phyloP scores from a whole-genome alignment of 2,888 invertebrate species.

The Hydropsyche betteni region DNA sequence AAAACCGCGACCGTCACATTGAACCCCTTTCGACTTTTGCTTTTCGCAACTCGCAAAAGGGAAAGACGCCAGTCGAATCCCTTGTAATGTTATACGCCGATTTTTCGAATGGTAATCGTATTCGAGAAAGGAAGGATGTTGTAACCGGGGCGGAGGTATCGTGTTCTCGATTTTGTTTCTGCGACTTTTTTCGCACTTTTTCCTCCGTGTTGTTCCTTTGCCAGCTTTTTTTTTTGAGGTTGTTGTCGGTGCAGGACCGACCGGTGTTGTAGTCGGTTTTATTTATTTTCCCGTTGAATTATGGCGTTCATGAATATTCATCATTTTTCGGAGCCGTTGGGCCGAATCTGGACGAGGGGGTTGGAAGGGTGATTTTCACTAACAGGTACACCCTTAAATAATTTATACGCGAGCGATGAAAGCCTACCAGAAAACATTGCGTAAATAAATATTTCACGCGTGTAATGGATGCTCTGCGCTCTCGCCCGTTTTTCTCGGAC shows the following conservation, averaged over 20 bases:
- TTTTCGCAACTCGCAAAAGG: conserved; percentile 8
- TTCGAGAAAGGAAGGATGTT: not conserved
- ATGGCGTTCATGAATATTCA: conserved; percentile 27
- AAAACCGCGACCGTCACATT: too few relatives aligned
- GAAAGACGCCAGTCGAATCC: conserved; percentile 19
- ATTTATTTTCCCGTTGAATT: conserved; percentile 25
- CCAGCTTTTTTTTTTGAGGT: too few relatives aligned
- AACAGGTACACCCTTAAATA: conserved; percentile 25
- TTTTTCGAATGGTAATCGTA: conserved; percentile 31
- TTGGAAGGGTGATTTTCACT: conserved; percentile 12
- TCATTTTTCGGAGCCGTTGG: not conserved
- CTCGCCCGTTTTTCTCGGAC: not conserved
- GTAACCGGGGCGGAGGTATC: not conserved
- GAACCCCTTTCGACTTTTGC: conserved; percentile 31
- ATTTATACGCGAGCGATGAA: conserved; percentile 21
- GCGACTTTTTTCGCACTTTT: not conserved
- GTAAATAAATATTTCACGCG: conserved; percentile 25
- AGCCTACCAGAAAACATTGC: conserved; percentile 27
- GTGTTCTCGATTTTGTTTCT: conserved; percentile 15
- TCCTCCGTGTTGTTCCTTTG: not conserved
- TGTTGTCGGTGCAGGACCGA: too few relatives aligned
- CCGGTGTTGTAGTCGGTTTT: conserved; percentile 13
- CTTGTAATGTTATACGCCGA: conserved; percentile 33
- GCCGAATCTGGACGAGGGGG: too few relatives aligned
- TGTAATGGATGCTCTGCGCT: conserved; percentile 9